Evolutionary conservation across 2,113 vertebrate genomes (phyloP), one percentile per base, ranked within the genome.

Genomic region (Catharus minimus): DNA sequence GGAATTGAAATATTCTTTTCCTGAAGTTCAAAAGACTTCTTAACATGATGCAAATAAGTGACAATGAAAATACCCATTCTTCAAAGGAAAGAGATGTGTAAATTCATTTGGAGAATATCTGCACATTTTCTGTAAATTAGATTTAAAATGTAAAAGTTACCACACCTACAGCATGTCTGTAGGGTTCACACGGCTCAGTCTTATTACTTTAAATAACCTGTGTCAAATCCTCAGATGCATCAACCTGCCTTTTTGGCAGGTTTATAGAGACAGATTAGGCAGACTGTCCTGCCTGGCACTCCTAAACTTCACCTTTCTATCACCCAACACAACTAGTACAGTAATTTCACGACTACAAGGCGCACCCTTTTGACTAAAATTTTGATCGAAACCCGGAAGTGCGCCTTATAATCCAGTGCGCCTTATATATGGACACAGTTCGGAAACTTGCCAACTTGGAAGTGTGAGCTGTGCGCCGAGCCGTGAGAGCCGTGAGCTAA

Each of bases 1-100:
- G 88, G 58, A 95, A 91, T 43, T 43, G 50, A 22, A 89, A 74
- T 75, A 67, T 38, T 56, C 57, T 69, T 94, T 92, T 87, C 67
- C 84, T 44, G 69, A 91, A 65, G 68, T 85, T 89, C 32, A 44
- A 81, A 92, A 93, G 28, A 7, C 15, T 85, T 91, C 58, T 58
- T 81, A 74, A 66, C 0, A 24, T 13, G n/a, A n/a, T 50, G 39
- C 46, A 95, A 74, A 20, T 23, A 84, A 23, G 6, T 49, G 38
- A 80, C 7, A 28, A 56, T 32, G 14, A 65, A 82, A 76, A 55
- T 24, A 14, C 4, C 11, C n/a, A 9, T 55, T 71, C 23, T 69
- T 80, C 30, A 38, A 80, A 69, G 8, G 39, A 47, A 77, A 77
- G 23, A n/a, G 30, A 27, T 16, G 24, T 20, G 73, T 55, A 77